Evolutionary conservation across 2,888 invertebrate genomes (phyloP).

Genomic region (Lasius fuliginosus): DNA sequence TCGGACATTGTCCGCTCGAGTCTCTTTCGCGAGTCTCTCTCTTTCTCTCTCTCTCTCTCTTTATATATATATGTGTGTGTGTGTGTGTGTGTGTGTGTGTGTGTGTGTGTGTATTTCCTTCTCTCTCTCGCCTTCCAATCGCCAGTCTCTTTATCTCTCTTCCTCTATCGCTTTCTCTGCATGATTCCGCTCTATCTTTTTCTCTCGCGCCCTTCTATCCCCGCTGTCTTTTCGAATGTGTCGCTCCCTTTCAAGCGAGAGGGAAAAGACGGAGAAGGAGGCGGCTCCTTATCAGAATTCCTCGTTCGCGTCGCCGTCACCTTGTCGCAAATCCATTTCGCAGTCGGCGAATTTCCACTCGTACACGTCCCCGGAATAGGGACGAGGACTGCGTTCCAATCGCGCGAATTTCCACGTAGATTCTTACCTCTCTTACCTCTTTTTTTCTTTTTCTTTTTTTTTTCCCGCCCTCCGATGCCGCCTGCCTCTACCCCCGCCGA

Average conservation of each 20-base stretch:
- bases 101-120: not conserved
- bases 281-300: constrained; percentile 83
- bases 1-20: constrained; percentile 84
- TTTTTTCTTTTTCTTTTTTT: constrained; percentile 61
- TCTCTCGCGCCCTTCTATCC: constrained; percentile 40
- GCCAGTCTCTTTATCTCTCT: constrained; percentile 42
- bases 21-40: constrained; percentile 70
- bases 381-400: constrained; percentile 80
- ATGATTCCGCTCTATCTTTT: constrained; percentile 14
- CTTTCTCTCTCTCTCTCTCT: constrained; percentile 50
- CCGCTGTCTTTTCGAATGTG: constrained; percentile 52
- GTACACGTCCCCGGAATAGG: constrained; percentile 78
- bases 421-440: constrained; percentile 65
- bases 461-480: constrained; percentile 40
- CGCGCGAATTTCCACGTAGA: constrained; percentile 71
- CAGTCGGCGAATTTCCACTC: constrained; percentile 81
- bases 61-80: too few species aligned
- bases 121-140: constrained; percentile 28
- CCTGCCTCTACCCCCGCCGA: constrained; percentile 1
- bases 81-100: too few species aligned
- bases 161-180: constrained; percentile 43
- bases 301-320: constrained; percentile 80
- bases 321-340: constrained; percentile 85
- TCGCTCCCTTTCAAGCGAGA: constrained; percentile 39
- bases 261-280: constrained; percentile 41